These are phyloP conservation scores for Cephus runcator DNA, from an alignment of 2,888 invertebrate genomes.

Conservation along the genomic window DNA sequence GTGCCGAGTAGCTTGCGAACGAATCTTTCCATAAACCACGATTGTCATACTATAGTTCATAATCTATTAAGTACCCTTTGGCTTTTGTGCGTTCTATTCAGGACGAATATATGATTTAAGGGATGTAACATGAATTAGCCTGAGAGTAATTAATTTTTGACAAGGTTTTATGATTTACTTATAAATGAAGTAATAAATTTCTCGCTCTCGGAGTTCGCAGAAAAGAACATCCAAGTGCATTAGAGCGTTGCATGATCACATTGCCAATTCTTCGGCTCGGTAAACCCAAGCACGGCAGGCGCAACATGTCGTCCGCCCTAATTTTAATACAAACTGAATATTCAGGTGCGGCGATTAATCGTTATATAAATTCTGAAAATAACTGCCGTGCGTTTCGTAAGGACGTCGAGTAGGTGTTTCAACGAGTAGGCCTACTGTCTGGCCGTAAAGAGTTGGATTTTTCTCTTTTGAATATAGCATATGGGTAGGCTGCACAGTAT, in stretches of 20 bases:
- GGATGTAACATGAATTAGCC: neutral
- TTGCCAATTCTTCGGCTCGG: no score
- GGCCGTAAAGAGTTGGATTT: neutral
- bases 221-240: neutral
- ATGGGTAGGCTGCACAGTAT: neutral
- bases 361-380: neutral
- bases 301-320: neutral
- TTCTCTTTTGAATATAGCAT: neutral
- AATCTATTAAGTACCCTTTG: neutral
- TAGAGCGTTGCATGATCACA: neutral
- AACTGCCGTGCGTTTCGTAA: neutral
- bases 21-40: neutral
- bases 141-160: neutral
- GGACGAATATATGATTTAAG: neutral
- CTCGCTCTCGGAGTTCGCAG: neutral
- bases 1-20: neutral
- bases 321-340: neutral
- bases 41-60: neutral
- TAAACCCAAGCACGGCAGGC: neutral
- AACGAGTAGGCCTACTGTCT: neutral
- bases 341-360: neutral
- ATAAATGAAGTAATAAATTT: neutral
- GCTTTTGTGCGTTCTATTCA: neutral
- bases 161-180: neutral
- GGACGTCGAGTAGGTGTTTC: neutral